Conservation (phyloP, 1,140 invertebrate species). For the Piezodorus guildinii region DNA sequence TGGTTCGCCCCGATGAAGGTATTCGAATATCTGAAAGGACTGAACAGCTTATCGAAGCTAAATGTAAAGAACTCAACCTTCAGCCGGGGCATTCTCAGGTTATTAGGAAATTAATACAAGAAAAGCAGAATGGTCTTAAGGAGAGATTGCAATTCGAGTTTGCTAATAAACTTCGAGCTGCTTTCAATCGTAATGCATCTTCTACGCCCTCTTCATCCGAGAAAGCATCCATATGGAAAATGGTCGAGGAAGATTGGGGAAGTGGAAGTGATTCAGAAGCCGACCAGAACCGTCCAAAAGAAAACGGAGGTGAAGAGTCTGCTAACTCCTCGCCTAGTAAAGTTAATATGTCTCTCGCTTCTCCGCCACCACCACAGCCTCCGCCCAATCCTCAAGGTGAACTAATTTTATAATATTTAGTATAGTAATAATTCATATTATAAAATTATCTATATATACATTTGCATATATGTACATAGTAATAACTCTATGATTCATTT, state of each 20-base stretch:
- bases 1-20: not conserved
- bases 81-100: slow-evolving; percentile 30
- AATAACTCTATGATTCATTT: no score
- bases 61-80: slow-evolving; percentile 33
- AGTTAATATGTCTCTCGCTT: not conserved
- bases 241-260: slow-evolving; percentile 24
- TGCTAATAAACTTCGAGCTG: slow-evolving; percentile 18
- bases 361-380: not conserved
- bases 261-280: slow-evolving; percentile 10
- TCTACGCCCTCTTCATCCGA: not conserved
- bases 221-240: slow-evolving; percentile 18
- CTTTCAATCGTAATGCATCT: not conserved
- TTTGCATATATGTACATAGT: no score
- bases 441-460: no score
- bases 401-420: no score
- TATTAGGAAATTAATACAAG: slow-evolving; percentile 21
- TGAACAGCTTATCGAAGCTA: slow-evolving; percentile 20
- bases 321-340: not conserved
- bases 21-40: slow-evolving; percentile 19
- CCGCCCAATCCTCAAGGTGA: not conserved
- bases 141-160: slow-evolving; percentile 23
- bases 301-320: not conserved
- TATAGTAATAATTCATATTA: no score
- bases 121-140: slow-evolving; percentile 22
- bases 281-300: not conserved